A percentile compares a stretch with the other conserved stretches of the same genome.
Evolutionary conservation across 2,113 vertebrate genomes (phyloP).

Genomic region (Scomber colias): DNA sequence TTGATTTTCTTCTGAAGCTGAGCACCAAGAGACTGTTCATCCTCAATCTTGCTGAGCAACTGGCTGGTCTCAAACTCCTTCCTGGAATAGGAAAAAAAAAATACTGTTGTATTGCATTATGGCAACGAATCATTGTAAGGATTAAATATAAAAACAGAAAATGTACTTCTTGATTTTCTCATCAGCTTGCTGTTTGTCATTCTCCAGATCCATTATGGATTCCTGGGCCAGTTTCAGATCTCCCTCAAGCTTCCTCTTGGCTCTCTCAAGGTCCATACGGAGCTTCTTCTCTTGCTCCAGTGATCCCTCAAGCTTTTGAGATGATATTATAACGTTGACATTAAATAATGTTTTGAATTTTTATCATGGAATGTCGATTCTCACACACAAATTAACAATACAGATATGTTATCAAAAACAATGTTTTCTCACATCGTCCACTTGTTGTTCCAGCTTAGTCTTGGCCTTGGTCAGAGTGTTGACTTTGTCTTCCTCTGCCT

Average conservation of each 20-base stretch:
- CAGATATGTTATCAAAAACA: no score
- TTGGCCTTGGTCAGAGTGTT: constrained; percentile 83
- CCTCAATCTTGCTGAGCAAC: no score
- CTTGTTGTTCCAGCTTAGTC: constrained; percentile 85
- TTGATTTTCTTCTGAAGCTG: no score
- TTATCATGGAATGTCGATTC: background rate
- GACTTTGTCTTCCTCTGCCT: constrained; percentile 90
- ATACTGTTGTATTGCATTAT: no score
- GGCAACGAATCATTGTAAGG: no score
- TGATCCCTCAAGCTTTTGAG: constrained; percentile 87
- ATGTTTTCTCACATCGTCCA: constrained; percentile 78
- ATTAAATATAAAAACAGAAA: no score
- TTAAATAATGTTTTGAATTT: background rate
- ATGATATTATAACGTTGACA: background rate
- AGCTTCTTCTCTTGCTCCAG: constrained; percentile 92
- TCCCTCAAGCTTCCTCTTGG: constrained; percentile 82
- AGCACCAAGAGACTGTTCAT: no score
- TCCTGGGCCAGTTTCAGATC: constrained; percentile 83
- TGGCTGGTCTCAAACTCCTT: no score
- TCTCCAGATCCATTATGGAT: constrained; percentile 82
- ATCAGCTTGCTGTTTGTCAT: constrained; percentile 80
- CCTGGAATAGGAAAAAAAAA: no score
- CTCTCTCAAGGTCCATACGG: constrained; percentile 88
- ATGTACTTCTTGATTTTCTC: constrained; percentile 78
- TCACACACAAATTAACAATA: background rate